Evolutionary conservation across 2,888 invertebrate species (phyloP), one percentile per base, ranked within the genome.

Genomic region (Lordiphosa fenestrarum): DNA sequence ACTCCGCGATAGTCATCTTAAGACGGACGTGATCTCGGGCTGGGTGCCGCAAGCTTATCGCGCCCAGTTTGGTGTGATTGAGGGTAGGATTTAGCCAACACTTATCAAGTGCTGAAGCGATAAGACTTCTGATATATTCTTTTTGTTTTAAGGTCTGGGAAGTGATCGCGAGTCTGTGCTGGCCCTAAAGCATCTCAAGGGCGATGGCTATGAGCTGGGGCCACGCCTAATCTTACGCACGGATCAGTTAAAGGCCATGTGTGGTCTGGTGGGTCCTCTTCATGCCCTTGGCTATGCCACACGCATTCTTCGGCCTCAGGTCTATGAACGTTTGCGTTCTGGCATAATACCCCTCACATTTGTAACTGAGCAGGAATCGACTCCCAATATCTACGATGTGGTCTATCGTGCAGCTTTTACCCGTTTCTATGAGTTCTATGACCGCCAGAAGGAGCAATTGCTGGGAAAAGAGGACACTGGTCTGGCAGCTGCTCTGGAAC

Each of bases 271-370:
- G 21, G 89, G 86, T 0, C 73, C 84, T 37, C 89, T 81, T 55
- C 89, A 89, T 74, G 85, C 89, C 0, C 46, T 88, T 0, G 84
- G 86, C 6, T 89, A 88, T 71, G 88, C 82, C 1, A 51, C 86
- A 12, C 74, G 73, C 9, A 66, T 87, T 0, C 60, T 75, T 13
- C 77, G 87, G 21, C 86, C 85, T 12, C 23, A 58, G 6, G 69
- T 80, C 15, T 53, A 88, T 3, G 55, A 85, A 6, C 60, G 78
- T 10, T 61, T 89, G 2, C 78, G 74, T 5, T 52, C 71, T 0
- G 80, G 73, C 2, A 65, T 89, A 3, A 58, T 78, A 3, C 64
- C 86, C 2, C 53, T 89, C 33, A 71, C 85, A 0, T 89, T 88
- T 48, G 66, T 74, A 2, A 73, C 66, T 10, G 57, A 56, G 40